Evolutionary conservation across 2,888 invertebrate species (phyloP).

Genomic region (Drosophila lutescens): DNA sequence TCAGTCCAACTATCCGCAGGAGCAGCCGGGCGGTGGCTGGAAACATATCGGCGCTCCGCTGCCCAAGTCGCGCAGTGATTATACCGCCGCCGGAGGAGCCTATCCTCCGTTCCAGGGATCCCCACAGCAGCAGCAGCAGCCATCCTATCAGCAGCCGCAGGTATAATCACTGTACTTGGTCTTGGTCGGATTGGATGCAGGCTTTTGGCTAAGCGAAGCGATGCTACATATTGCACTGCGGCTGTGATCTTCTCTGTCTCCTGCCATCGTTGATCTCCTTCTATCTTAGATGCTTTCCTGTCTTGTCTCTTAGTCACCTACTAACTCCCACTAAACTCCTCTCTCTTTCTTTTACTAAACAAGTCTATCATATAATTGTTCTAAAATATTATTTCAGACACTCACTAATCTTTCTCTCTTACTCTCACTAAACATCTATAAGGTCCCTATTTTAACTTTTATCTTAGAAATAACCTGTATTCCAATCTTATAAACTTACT

Average conservation of each 20-base stretch:
- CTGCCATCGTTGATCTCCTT: constrained; percentile 37
- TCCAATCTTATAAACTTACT: too few species aligned
- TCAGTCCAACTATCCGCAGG: constrained; percentile 30
- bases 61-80: constrained; percentile 60
- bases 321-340: constrained; percentile 5
- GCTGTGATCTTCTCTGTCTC: constrained; percentile 50
- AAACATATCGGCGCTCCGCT: constrained; percentile 70
- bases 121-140: constrained; percentile 49
- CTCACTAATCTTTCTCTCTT: background rate
- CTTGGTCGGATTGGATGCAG: constrained; percentile 31
- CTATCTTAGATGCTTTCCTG: background rate
- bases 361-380: background rate
- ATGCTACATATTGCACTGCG: constrained; percentile 52
- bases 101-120: constrained; percentile 39
- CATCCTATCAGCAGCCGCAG: constrained; percentile 59
- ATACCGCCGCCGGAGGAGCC: constrained; percentile 22
- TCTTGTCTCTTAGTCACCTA: constrained; percentile 10
- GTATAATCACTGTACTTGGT: constrained; percentile 47
- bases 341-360: background rate
- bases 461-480: background rate
- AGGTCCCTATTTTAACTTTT: background rate
- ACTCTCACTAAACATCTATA: background rate
- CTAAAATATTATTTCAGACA: background rate
- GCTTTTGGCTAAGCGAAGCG: constrained; percentile 52
- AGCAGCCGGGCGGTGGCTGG: constrained; percentile 60